Evolutionary conservation across 2,113 vertebrate genomes (phyloP), one percentile per base, ranked within the genome.

Genomic region (Micromys minutus): DNA sequence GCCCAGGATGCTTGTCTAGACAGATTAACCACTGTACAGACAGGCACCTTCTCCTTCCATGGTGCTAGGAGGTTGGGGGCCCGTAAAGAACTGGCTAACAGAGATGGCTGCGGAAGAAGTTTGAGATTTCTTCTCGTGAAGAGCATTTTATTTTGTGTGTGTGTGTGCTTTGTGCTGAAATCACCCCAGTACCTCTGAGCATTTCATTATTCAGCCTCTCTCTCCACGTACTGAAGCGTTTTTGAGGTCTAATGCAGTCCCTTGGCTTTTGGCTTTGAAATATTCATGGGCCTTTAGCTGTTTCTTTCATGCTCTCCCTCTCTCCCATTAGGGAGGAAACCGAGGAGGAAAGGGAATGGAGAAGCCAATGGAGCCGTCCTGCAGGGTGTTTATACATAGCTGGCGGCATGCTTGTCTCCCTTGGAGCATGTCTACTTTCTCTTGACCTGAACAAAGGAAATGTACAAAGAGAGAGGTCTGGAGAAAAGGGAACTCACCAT

Each of bases 201-300:
- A 96, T 92, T 97, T 98, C 95, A 98, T 98, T 98, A 98, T 96
- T 74, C 89, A 0, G 74, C 92, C 84, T 95, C 86, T 91, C 93
- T 93, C 87, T 98, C 97, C 96, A 98, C 97, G 98, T 98, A 97
- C 93, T 90, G 88, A 93, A 96, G 81, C 83, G 86, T 89, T 90
- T 97, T 94, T 31, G 89, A 96, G 94, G 97, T 98, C 98, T 98
- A 98, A 98, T 98, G 97, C 97, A 98, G 97, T 98, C 97, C 91
- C 97, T 97, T 97, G 98, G 96, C 96, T 98, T 98, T 97, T 96
- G 89, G 90, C 74, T 97, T 97, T 98, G 97, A 98, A 98, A 98
- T 98, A 98, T 98, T 98, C 94, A 98, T 98, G 95, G 91, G 36
- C 94, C 97, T 97, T 98, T 97, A 98, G 97, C 96, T 97, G 96